A percentile compares a stretch with the other conserved stretches of the same genome.
Evolutionary conservation across 2,113 vertebrate genomes (phyloP).

Genomic region (Typhlomys cinereus): DNA sequence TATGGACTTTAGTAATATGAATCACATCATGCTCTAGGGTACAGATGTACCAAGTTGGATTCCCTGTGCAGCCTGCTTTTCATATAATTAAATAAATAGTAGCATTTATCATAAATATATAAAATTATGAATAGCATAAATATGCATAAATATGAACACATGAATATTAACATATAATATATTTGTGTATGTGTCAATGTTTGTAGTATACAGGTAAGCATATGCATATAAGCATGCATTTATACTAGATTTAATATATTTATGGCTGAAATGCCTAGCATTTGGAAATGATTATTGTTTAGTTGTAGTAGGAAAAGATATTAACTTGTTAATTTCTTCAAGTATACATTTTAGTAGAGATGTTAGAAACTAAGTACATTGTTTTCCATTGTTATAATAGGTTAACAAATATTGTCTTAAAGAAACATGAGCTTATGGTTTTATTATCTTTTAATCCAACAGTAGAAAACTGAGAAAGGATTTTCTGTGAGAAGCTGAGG

Average conservation of each 20-base stretch:
- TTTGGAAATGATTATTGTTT: not conserved
- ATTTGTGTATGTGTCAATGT: not conserved
- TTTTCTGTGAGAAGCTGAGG: not conserved
- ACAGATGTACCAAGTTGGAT: not conserved
- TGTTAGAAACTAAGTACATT: not conserved
- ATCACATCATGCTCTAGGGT: not conserved
- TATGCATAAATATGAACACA: not conserved
- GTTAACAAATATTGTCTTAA: not conserved
- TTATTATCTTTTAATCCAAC: not conserved
- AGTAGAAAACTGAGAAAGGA: not conserved
- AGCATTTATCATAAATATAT: not conserved
- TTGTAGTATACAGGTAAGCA: not conserved
- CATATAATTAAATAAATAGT: not conserved
- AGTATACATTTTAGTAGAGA: not conserved
- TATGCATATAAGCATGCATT: not conserved
- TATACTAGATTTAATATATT: not conserved
- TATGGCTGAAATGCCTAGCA: not conserved
- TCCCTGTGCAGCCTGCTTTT: not conserved
- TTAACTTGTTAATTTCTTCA: not conserved
- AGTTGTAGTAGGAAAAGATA: not conserved
- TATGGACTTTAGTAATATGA: not conserved
- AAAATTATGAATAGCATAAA: not conserved
- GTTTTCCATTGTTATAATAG: not conserved
- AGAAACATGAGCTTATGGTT: not conserved
- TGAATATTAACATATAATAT: not conserved